phyloP scores from a whole-genome alignment of 2,797 vertebrate genomes.

The Echiichthys vipera region DNA sequence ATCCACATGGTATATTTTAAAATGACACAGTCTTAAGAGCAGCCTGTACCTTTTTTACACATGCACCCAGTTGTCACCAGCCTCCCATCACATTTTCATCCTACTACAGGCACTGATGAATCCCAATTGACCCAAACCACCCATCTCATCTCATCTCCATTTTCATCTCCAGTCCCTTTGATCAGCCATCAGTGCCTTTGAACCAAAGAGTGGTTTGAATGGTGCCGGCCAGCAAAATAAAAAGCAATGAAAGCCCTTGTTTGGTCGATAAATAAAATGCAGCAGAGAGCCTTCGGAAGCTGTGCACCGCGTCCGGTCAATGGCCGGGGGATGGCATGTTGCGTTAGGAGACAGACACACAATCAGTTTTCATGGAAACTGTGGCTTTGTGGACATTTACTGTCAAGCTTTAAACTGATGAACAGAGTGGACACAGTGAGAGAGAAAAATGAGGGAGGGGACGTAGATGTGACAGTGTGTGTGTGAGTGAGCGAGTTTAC shows the following conservation, averaged over 20 bases:
- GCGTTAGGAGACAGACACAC: constrained; percentile 19
- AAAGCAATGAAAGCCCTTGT: constrained; percentile 50
- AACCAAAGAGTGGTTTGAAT: constrained; percentile 48
- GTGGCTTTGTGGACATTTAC: constrained; percentile 45
- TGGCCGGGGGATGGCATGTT: constrained; percentile 32
- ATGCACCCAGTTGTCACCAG: background rate
- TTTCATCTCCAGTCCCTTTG: constrained; percentile 44
- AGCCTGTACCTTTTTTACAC: background rate
- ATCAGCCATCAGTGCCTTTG: constrained; percentile 59
- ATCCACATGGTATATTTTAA: background rate
- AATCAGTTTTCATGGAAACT: constrained; percentile 52
- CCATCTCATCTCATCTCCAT: constrained; percentile 34
- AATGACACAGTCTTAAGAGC: background rate
- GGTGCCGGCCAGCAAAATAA: constrained; percentile 31
- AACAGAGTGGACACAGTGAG: background rate
- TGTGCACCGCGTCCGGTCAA: constrained; percentile 46
- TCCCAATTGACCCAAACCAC: constrained; percentile 33
- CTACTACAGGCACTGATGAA: constrained; percentile 43
- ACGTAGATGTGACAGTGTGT: background rate
- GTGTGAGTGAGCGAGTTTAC: background rate
- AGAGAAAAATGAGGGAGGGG: constrained; percentile 4
- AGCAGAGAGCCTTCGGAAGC: constrained; percentile 40
- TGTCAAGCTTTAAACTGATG: constrained; percentile 19
- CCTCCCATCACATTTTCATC: constrained; percentile 13
- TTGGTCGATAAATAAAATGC: constrained; percentile 47